phyloP scores from a whole-genome alignment of 2,113 vertebrate species.

The Apistogramma diplotaenia region DNA sequence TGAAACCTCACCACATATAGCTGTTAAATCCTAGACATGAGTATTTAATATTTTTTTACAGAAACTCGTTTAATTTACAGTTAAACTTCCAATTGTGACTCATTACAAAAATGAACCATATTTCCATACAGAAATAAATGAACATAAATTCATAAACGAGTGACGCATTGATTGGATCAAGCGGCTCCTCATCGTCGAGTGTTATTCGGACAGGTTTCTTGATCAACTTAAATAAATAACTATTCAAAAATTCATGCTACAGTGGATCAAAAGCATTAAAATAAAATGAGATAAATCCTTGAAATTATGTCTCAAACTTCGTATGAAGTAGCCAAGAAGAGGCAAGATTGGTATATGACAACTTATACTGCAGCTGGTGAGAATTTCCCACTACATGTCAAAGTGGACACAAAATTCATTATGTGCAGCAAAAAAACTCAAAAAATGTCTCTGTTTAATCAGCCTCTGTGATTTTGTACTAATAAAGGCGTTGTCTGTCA shows the following conservation, averaged over 20 bases:
- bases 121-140: not conserved
- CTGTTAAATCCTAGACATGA: not conserved
- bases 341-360: not conserved
- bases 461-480: not conserved
- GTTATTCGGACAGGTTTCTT: not conserved
- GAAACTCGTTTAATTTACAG: not conserved
- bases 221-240: not conserved
- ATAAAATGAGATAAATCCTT: not conserved
- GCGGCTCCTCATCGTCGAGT: not conserved
- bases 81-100: not conserved
- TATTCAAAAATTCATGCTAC: not conserved
- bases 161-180: not conserved
- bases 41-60: not conserved
- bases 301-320: not conserved
- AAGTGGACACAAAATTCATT: not conserved
- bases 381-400: not conserved
- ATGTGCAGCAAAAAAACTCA: not conserved
- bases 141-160: constrained; percentile 8
- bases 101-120: not conserved
- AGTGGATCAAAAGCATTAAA: not conserved
- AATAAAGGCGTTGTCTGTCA: constrained; percentile 6
- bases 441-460: not conserved
- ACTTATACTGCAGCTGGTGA: not conserved
- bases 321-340: not conserved
- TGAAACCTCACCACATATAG: not conserved